Evolutionary conservation across 2,113 vertebrate genomes (phyloP).

Genomic region (Scartelaos histophorus): DNA sequence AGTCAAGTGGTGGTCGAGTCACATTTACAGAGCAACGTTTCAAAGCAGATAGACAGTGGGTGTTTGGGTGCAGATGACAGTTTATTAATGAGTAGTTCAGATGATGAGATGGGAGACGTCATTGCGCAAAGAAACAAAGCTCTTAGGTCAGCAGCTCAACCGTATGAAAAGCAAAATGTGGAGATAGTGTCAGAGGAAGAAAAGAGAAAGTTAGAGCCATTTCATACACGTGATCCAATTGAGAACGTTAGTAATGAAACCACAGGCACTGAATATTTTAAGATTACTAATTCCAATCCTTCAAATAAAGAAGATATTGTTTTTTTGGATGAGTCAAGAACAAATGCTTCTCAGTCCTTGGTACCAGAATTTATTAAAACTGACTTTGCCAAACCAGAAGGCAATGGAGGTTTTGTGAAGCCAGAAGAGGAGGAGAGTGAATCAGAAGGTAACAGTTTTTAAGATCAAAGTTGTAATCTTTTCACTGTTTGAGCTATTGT

Average conservation of each 20-base stretch:
- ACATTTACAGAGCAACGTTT: not conserved
- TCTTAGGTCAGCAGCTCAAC: conserved; percentile 19
- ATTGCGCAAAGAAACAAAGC: conserved; percentile 50
- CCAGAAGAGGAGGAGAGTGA: conserved; percentile 74
- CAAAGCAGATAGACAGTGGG: not conserved
- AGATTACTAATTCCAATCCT: not conserved
- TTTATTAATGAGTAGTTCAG: conserved; percentile 63
- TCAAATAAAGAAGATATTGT: not conserved
- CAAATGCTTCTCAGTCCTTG: not conserved
- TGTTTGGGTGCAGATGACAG: conserved; percentile 9
- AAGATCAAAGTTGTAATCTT: not conserved
- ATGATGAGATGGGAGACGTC: conserved; percentile 68
- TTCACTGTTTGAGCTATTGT: not conserved
- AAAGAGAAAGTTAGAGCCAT: not conserved
- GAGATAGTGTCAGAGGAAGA: not conserved
- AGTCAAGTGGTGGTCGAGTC: not conserved
- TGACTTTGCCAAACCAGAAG: conserved; percentile 3
- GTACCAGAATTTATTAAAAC: conserved; percentile 11
- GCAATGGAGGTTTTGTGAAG: conserved; percentile 21
- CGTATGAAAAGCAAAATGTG: not conserved
- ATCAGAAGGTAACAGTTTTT: conserved; percentile 80
- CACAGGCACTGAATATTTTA: not conserved
- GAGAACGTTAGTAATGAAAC: not conserved
- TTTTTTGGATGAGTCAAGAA: not conserved
- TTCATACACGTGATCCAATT: not conserved